phyloP scores from a whole-genome alignment of 2,888 invertebrate species.

The Leptopilina drosophilae region DNA sequence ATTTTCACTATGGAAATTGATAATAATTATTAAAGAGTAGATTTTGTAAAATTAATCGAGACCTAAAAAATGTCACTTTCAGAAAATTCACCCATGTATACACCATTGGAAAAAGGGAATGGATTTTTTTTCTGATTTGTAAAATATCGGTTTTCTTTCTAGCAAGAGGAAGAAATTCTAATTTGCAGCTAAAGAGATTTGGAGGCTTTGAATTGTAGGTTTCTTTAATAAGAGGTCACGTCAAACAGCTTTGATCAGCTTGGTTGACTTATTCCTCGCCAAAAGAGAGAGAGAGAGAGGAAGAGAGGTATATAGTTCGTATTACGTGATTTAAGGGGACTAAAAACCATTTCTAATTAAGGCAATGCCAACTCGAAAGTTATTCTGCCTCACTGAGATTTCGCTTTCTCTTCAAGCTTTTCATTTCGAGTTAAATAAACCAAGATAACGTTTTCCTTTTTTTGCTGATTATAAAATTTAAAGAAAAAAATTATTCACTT shows the following conservation, averaged over 20 bases:
- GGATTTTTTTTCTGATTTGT: too few relatives aligned
- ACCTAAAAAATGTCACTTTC: too few relatives aligned
- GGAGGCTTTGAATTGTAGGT: conserved; percentile 69
- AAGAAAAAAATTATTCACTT: too few relatives aligned
- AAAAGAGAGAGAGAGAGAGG: conserved; percentile 36
- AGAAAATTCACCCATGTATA: too few relatives aligned
- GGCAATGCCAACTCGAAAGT: conserved; percentile 65
- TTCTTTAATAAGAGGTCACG: conserved; percentile 74
- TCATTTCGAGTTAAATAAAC: conserved; percentile 22
- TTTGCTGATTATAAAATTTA: too few relatives aligned
- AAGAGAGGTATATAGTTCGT: conserved; percentile 56
- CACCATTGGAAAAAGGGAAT: background rate
- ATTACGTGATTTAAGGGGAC: conserved; percentile 73
- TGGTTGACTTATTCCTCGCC: conserved; percentile 70
- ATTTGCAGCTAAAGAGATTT: conserved; percentile 56
- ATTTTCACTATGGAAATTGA: too few relatives aligned
- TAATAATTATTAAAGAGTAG: too few relatives aligned
- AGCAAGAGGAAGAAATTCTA: conserved; percentile 47
- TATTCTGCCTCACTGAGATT: conserved; percentile 67
- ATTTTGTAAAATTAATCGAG: too few relatives aligned
- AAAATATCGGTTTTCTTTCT: too few relatives aligned
- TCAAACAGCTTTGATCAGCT: conserved; percentile 75
- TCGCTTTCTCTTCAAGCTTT: conserved; percentile 46
- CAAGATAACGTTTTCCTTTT: background rate
- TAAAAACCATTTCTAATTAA: conserved; percentile 75